Conservation (phyloP, 1,140 invertebrate species). For the Cherax quadricarinatus region DNA sequence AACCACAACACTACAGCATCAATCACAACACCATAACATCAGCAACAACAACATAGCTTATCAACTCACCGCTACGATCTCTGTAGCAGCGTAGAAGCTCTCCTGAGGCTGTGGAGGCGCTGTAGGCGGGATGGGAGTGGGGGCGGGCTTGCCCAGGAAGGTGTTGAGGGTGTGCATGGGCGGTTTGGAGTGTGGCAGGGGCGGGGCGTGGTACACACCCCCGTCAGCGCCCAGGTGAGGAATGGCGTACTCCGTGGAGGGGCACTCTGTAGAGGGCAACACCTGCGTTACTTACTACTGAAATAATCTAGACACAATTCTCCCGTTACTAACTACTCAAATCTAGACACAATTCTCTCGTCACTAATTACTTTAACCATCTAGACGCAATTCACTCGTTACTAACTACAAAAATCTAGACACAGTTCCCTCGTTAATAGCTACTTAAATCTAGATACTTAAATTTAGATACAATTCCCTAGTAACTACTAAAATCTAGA, state of each 20-base stretch:
- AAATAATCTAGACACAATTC: neutral
- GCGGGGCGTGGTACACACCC: conserved; percentile 33
- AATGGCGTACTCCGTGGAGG: conserved; percentile 65
- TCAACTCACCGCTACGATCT: conserved; percentile 57
- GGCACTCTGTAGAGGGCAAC: conserved; percentile 37
- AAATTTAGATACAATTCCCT: too few relatives aligned
- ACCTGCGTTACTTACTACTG: too few relatives aligned
- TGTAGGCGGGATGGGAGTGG: conserved; percentile 75
- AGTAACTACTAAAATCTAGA: too few relatives aligned
- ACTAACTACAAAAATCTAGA: too few relatives aligned
- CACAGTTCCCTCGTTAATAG: too few relatives aligned
- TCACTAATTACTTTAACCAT: too few relatives aligned
- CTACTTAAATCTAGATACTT: too few relatives aligned
- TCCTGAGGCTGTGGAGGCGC: conserved; percentile 83
- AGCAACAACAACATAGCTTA: neutral
- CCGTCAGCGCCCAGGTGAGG: conserved; percentile 52
- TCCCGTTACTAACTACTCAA: too few relatives aligned
- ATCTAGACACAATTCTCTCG: too few relatives aligned
- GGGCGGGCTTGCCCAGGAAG: conserved; percentile 55
- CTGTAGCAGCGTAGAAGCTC: conserved; percentile 72
- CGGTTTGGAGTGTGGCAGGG: conserved; percentile 63
- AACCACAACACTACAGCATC: too few relatives aligned
- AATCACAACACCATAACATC: too few relatives aligned
- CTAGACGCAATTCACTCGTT: too few relatives aligned
- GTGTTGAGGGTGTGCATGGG: conserved; percentile 65